Evolutionary conservation across 2,888 invertebrate species (phyloP).

Genomic region (Lamellibrachia columna): DNA sequence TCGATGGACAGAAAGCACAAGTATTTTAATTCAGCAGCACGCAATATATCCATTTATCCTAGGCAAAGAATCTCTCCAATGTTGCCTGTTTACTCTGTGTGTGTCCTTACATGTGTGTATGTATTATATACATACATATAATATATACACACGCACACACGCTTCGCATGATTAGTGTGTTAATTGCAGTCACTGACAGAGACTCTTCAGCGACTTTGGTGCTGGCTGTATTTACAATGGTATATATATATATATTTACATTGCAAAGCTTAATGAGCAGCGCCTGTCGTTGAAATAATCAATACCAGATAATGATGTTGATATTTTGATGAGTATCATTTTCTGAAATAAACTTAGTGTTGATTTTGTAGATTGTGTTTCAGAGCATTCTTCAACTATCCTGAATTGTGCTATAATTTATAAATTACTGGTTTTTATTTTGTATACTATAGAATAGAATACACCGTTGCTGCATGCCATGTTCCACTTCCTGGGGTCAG

Average conservation of each 20-base stretch:
- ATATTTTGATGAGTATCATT: not conserved
- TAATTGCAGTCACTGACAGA: not conserved
- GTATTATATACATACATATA: conserved; percentile 17
- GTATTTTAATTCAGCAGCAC: not conserved
- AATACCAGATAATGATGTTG: not conserved
- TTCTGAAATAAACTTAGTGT: conserved; percentile 6
- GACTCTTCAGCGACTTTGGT: not conserved
- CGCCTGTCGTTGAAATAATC: not conserved
- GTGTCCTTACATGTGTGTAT: not conserved
- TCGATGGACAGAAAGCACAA: not conserved
- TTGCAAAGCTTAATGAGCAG: not conserved
- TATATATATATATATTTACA: conserved; percentile 25
- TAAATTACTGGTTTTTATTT: too few relatives aligned
- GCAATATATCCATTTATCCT: not conserved
- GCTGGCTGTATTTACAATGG: conserved; percentile 18
- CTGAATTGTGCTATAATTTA: not conserved
- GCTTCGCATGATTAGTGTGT: not conserved
- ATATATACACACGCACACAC: conserved; percentile 17
- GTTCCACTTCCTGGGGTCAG: too few relatives aligned
- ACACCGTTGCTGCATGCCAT: too few relatives aligned
- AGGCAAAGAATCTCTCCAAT: not conserved
- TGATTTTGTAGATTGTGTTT: conserved; percentile 19
- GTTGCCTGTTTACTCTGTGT: not conserved
- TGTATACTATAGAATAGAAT: too few relatives aligned
- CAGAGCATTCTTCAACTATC: not conserved